These are phyloP conservation scores for Lampropteryx suffumata DNA, from an alignment of 2,888 invertebrate genomes.

Conservation along the genomic window DNA sequence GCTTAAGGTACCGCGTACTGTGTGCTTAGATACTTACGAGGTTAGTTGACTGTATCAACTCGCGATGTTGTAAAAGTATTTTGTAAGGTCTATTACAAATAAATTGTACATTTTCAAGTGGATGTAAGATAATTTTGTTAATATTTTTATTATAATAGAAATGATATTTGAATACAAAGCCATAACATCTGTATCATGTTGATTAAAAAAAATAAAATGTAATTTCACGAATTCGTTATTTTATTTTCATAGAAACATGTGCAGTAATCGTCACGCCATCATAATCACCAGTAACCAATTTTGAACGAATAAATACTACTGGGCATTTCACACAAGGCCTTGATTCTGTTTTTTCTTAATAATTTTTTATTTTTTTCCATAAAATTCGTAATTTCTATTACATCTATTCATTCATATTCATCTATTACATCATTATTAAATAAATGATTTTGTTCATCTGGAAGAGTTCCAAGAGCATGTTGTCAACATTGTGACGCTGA, in stretches of 20 bases:
- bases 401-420: no score
- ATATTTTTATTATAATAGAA: conserved; percentile 81
- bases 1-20: conserved; percentile 1
- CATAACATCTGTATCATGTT: conserved; percentile 82
- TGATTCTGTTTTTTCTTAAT: no score
- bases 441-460: no score
- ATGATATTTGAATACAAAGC: conserved; percentile 80
- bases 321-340: no score
- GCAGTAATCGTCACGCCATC: no score
- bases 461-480: no score
- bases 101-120: conserved; percentile 80
- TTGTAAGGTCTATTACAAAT: conserved; percentile 75
- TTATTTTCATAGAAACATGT: conserved; percentile 6
- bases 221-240: conserved; percentile 52
- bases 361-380: no score
- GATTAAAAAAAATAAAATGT: conserved; percentile 79
- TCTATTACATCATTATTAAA: no score
- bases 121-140: conserved; percentile 82
- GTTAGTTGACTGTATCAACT: conserved; percentile 42
- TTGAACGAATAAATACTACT: no score
- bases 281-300: no score
- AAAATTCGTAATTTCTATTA: no score
- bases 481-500: no score
- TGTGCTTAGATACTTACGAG: background rate
- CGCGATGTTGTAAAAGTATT: conserved; percentile 64